phyloP scores from a whole-genome alignment of 1,140 invertebrate genomes.

The Cotesia typhae region DNA sequence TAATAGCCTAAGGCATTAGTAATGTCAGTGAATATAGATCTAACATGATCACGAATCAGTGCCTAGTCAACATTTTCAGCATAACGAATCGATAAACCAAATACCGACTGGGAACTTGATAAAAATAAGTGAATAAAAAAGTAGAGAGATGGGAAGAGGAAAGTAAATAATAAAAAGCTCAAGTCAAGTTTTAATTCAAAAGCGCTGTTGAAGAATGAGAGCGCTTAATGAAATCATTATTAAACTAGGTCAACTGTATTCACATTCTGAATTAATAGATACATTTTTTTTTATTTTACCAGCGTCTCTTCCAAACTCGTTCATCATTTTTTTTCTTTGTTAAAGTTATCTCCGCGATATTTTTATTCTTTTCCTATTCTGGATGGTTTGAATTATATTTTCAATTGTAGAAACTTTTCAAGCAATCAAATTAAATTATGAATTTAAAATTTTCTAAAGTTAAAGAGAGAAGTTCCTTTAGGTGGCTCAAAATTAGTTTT shows the following conservation, averaged over 20 bases:
- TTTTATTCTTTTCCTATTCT: background rate
- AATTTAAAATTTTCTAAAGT: too few species aligned
- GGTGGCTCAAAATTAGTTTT: too few species aligned
- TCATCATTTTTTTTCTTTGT: background rate
- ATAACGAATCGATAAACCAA: background rate
- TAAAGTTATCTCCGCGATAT: background rate
- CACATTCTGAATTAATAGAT: constrained; percentile 2
- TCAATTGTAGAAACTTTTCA: too few species aligned
- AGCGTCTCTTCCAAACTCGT: background rate
- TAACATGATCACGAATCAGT: constrained; percentile 21
- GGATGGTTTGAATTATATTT: too few species aligned
- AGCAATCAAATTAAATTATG: too few species aligned
- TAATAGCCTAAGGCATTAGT: constrained; percentile 38
- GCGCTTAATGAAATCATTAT: constrained; percentile 6
- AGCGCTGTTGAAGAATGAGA: too few species aligned
- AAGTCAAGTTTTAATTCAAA: too few species aligned
- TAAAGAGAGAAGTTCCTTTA: too few species aligned
- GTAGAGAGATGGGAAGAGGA: background rate
- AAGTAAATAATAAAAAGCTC: too few species aligned
- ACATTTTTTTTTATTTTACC: background rate
- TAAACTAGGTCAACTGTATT: background rate
- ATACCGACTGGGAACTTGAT: too few species aligned
- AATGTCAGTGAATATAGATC: constrained; percentile 43
- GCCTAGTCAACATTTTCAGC: background rate
- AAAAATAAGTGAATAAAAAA: background rate